Percentiles rank a stretch among this genome's conserved stretches.
phyloP scores from a whole-genome alignment of 2,113 vertebrate species.

The Orthonyx spaldingii region DNA sequence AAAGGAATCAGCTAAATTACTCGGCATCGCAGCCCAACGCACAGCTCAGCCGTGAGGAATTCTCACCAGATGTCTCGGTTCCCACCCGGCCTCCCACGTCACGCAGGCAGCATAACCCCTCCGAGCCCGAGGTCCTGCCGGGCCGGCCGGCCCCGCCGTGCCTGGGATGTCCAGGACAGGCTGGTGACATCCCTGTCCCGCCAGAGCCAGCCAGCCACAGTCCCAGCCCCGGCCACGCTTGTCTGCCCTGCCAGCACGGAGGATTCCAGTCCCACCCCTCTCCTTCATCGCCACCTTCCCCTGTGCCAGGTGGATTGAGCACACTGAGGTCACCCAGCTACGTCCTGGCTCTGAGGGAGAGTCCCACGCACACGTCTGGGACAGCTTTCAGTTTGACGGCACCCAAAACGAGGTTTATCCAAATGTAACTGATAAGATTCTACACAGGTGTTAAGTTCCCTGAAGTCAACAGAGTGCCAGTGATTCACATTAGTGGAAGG shows the following conservation, averaged over 20 bases:
- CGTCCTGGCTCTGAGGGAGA: neutral
- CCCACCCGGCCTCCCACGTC: conserved; percentile 57
- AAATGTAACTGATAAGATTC: neutral
- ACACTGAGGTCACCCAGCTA: neutral
- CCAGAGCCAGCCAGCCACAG: neutral
- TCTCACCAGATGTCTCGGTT: conserved; percentile 67
- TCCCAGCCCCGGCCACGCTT: accelerated
- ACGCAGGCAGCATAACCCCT: conserved; percentile 44
- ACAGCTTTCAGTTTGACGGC: neutral
- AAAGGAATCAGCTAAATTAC: conserved; percentile 66
- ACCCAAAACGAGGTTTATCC: accelerated
- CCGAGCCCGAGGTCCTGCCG: neutral
- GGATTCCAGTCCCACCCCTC: neutral
- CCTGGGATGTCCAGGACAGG: no score
- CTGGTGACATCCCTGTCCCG: neutral
- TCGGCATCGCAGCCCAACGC: conserved; percentile 65
- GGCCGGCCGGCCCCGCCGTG: accelerated
- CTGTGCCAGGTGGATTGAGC: neutral
- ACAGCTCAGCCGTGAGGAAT: conserved; percentile 73
- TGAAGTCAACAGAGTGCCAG: neutral
- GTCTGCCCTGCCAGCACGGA: accelerated
- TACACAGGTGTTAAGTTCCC: neutral
- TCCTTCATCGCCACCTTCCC: neutral
- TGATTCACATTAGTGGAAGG: neutral
- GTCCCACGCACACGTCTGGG: neutral